These are phyloP conservation scores for Linnaemya vulpina DNA, from an alignment of 2,888 invertebrate species.

Conservation along the genomic window DNA sequence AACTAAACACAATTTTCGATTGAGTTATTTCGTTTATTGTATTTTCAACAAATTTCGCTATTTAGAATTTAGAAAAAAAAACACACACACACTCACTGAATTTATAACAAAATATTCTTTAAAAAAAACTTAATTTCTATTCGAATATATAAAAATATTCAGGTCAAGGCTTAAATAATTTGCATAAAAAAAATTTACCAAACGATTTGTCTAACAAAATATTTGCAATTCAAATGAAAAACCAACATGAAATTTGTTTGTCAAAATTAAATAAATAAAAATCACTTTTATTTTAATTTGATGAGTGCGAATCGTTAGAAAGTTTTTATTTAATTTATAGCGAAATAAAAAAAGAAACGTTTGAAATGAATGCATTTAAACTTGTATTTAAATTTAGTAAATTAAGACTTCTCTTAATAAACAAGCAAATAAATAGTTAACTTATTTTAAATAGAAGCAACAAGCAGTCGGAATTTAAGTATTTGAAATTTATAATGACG, in stretches of 20 bases:
- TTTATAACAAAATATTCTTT: background rate
- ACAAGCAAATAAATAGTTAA: background rate
- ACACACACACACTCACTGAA: background rate
- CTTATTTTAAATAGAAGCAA: too few relatives aligned
- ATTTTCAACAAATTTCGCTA: slow-evolving; percentile 9
- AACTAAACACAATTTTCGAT: background rate
- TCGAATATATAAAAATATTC: slow-evolving; percentile 14
- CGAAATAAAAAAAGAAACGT: too few relatives aligned
- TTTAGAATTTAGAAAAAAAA: background rate
- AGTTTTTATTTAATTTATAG: background rate
- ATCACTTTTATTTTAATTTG: slow-evolving; percentile 37
- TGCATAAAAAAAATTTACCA: slow-evolving; percentile 7
- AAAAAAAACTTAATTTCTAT: background rate
- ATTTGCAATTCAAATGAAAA: slow-evolving; percentile 48
- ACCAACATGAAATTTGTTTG: slow-evolving; percentile 37
- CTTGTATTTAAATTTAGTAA: background rate
- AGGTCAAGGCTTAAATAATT: slow-evolving; percentile 56
- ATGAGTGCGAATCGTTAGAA: background rate
- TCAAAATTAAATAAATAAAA: slow-evolving; percentile 46
- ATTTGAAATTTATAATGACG: background rate
- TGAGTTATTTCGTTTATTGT: slow-evolving; percentile 14
- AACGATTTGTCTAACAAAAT: slow-evolving; percentile 46
- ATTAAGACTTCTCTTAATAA: background rate
- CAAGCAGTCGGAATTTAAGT: too few relatives aligned
- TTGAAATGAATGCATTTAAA: background rate